phyloP scores from a whole-genome alignment of 2,797 vertebrate genomes.

The Rhincodon typus region DNA sequence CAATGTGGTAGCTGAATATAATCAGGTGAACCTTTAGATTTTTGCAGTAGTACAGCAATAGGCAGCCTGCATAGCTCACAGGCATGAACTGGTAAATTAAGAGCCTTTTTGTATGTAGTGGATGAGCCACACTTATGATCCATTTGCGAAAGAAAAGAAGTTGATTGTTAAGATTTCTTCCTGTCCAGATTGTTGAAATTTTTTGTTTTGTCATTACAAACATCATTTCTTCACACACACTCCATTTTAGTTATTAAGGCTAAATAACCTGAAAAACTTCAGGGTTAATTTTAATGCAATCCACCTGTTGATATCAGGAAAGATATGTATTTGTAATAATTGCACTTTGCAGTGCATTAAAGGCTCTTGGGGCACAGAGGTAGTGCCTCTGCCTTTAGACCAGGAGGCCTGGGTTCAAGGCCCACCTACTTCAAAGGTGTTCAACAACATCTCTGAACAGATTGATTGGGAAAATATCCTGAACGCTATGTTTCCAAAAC shows the following conservation, averaged over 20 bases:
- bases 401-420: too few species aligned
- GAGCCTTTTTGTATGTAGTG: background rate
- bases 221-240: background rate
- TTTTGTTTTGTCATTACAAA: background rate
- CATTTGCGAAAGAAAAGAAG: background rate
- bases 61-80: conserved; percentile 13
- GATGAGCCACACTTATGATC: background rate
- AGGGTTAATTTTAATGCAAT: background rate
- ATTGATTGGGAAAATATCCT: too few species aligned
- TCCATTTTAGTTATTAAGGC: background rate
- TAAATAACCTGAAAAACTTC: background rate
- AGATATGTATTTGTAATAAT: background rate
- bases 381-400: too few species aligned
- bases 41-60: background rate
- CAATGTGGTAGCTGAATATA: background rate
- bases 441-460: too few species aligned
- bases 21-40: background rate
- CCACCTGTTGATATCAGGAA: background rate
- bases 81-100: conserved; percentile 21
- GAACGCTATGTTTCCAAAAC: background rate
- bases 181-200: background rate
- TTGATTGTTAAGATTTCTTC: background rate
- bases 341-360: background rate
- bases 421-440: too few species aligned
- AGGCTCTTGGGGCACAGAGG: too few species aligned